phyloP scores from a whole-genome alignment of 1,140 invertebrate species.

The Condylostylus longicornis region DNA sequence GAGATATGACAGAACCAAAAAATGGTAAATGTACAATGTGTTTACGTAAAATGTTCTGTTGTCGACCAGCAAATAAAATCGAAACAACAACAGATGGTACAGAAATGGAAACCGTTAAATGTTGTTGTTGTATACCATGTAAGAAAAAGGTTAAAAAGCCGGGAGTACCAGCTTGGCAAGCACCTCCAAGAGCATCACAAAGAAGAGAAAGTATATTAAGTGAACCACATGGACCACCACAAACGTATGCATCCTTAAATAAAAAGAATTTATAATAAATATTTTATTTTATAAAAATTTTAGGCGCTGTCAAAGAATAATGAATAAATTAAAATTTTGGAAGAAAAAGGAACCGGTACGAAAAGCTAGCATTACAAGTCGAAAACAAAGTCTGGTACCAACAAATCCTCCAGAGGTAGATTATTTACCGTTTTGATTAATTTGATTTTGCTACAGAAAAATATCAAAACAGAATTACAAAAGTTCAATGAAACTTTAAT shows the following conservation, averaged over 20 bases:
- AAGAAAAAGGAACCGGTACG: conserved; percentile 31
- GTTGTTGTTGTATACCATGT: conserved; percentile 30
- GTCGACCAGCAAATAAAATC: conserved; percentile 27
- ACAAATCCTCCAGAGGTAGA: conserved; percentile 43
- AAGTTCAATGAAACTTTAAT: too few relatives aligned
- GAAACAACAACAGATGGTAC: conserved; percentile 22
- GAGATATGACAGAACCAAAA: conserved; percentile 7
- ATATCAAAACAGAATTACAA: too few relatives aligned
- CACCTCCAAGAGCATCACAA: too few relatives aligned
- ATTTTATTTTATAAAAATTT: too few relatives aligned
- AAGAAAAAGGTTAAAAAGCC: conserved; percentile 12
- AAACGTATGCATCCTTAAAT: conserved; percentile 21
- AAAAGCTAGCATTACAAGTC: conserved; percentile 41
- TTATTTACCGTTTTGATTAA: too few relatives aligned
- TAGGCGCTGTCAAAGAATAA: too few relatives aligned
- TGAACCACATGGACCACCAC: conserved; percentile 9
- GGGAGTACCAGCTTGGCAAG: conserved; percentile 3
- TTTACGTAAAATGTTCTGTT: conserved; percentile 26
- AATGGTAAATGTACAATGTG: conserved; percentile 23
- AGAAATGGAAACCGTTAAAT: conserved; percentile 21
- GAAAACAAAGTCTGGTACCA: conserved; percentile 43
- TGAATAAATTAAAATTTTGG: too few relatives aligned
- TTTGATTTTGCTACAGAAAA: too few relatives aligned
- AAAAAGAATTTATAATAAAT: too few relatives aligned
- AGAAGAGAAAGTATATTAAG: conserved; percentile 24